These are phyloP conservation scores for Eupithecia subfuscata DNA, from an alignment of 2,888 invertebrate genomes.

Conservation along the genomic window DNA sequence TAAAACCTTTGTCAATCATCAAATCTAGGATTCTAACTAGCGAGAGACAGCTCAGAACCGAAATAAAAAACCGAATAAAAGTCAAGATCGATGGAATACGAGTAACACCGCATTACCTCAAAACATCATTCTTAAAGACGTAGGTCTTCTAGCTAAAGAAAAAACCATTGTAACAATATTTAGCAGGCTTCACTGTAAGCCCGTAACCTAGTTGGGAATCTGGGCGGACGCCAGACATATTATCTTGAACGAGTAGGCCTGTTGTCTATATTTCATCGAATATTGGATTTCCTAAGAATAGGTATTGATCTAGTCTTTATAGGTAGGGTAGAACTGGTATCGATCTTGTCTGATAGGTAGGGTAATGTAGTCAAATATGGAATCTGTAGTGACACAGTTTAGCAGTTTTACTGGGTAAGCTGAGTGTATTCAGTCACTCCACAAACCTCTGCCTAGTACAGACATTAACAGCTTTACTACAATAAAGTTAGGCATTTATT, in stretches of 20 bases:
- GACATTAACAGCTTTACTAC: no score
- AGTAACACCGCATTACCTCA: not conserved
- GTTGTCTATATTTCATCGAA: slow-evolving; percentile 16
- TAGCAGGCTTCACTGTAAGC: slow-evolving; percentile 24
- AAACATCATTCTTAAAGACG: not conserved
- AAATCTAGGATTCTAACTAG: no score
- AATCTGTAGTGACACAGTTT: not conserved
- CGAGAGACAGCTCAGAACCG: no score
- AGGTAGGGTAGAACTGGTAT: no score
- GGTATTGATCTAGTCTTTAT: not conserved
- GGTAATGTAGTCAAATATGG: not conserved
- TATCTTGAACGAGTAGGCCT: slow-evolving; percentile 8
- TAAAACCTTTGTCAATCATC: no score
- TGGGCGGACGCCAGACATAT: slow-evolving; percentile 26
- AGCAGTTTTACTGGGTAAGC: no score
- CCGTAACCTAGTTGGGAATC: slow-evolving; percentile 29
- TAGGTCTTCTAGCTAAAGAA: slow-evolving; percentile 9
- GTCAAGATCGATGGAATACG: no score
- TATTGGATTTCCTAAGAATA: slow-evolving; percentile 9
- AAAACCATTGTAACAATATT: slow-evolving; percentile 5
- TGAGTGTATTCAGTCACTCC: no score
- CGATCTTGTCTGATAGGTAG: no score
- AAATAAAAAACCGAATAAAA: no score
- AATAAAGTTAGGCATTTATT: no score
- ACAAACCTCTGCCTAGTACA: no score